phyloP scores from a whole-genome alignment of 1,140 invertebrate genomes.

The Trichoplusia ni region DNA sequence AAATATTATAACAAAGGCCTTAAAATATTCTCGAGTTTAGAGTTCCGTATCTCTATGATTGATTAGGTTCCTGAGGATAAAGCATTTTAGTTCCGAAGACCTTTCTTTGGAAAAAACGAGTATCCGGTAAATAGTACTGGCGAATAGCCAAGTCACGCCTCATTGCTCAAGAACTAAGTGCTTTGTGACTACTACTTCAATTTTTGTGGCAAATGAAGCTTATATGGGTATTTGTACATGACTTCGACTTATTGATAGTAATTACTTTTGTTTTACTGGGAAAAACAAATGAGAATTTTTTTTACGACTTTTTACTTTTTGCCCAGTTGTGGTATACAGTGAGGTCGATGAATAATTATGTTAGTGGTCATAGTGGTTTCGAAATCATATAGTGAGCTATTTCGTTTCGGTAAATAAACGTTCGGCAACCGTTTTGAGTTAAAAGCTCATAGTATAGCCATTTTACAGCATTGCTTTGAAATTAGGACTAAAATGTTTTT shows the following conservation, averaged over 20 bases:
- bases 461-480: too few species aligned
- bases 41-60: background rate
- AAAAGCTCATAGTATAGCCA: too few species aligned
- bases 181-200: background rate
- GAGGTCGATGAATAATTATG: too few species aligned
- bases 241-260: background rate
- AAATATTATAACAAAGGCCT: background rate
- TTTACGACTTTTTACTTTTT: too few species aligned
- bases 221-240: background rate
- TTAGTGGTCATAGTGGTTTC: too few species aligned
- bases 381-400: too few species aligned
- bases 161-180: slow-evolving; percentile 26
- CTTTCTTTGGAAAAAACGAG: slow-evolving; percentile 18
- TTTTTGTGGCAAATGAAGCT: slow-evolving; percentile 3
- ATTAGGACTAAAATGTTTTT: too few species aligned
- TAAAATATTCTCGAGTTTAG: background rate
- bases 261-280: background rate
- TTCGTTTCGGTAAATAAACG: too few species aligned
- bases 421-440: too few species aligned
- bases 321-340: too few species aligned
- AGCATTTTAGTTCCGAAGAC: slow-evolving; percentile 9
- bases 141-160: slow-evolving; percentile 24
- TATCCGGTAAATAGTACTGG: slow-evolving; percentile 28
- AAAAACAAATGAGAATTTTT: too few species aligned
- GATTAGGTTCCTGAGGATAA: slow-evolving; percentile 9